These are phyloP conservation scores for Oceanodroma leucorhoa DNA, from an alignment of 2,797 vertebrate genomes.

Conservation along the genomic window DNA sequence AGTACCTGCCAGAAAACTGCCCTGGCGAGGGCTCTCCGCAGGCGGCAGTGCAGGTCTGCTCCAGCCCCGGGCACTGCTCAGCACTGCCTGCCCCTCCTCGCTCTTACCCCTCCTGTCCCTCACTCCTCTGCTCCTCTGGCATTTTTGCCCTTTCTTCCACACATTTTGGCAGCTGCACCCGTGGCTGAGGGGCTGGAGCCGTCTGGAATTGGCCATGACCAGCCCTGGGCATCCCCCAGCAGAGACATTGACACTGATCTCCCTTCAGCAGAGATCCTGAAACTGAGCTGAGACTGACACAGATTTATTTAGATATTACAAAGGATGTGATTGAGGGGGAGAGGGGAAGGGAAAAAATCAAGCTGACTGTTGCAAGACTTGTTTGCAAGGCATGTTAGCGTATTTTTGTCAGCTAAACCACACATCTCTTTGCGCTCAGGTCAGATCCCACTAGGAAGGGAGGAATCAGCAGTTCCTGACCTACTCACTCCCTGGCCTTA, in stretches of 20 bases:
- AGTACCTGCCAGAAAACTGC: not conserved
- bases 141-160: not conserved
- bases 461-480: not conserved
- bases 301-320: not conserved
- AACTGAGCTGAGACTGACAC: not conserved
- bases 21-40: rapidly evolving
- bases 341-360: not conserved
- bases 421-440: not conserved
- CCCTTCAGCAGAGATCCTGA: not conserved
- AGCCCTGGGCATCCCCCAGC: not conserved
- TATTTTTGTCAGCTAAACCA: not conserved
- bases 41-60: not conserved
- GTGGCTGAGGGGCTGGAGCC: not conserved
- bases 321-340: not conserved
- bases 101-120: not conserved
- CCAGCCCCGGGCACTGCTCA: rapidly evolving
- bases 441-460: not conserved
- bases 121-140: not conserved
- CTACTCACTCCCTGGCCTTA: not conserved
- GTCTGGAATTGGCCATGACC: not conserved
- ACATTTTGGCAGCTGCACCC: rapidly evolving
- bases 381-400: not conserved
- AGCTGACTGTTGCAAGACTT: not conserved
- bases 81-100: rapidly evolving
- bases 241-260: rapidly evolving